Base-by-base conservation (phyloP, 92 coral and sea anemone genomes). In the Paragorgia papillata region DNA sequence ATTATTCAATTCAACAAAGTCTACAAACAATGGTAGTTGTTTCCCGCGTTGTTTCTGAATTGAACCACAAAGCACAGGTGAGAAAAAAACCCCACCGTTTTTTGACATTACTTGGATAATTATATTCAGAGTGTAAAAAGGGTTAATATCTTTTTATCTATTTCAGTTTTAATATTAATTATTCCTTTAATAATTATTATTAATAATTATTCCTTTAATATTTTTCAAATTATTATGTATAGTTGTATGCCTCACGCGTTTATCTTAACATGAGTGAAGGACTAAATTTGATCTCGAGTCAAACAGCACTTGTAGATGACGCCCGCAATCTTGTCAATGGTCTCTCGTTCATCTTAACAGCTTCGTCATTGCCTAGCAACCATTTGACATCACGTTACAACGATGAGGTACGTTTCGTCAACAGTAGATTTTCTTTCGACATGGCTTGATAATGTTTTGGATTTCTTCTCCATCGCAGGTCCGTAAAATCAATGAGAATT, bases 211-310 rank as follows among this genome's bases (percentile, higher is more conserved):
- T 37, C 12, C 43, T 5, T 37, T 12, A 37, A 37, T 5, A 4
- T 37, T 5, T 37, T 37, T 4, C 12, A 37, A 4, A 37, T 4
- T 12, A 12, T 37, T 19, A 51, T 40, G 33, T 62, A 10, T 53
- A 89, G 95, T 68, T 80, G 17, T 54, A 80, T 34, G 87, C 89
- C 26, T 85, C 97, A 9, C 75, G 63, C 29, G 85, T 74, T 28
- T 83, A 82, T 62, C 28, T 79, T 15, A 57, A 61, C 18, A 88
- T 90, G 83, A 89, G 91, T 0, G 26, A 50, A 78, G 64, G 69
- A 10, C 68, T 90, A 30, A 85, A 79, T 15, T 80, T 44, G 15
- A 79, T 75, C 44, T 75, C 75, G 31, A 59, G 66, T 69, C 44
- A 84, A 4, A 69, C 49, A 9, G 69, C 79, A 17, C 81, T 87